A percentile compares a stretch with the other conserved stretches of the same genome.
Conservation (phyloP, 2,113 vertebrate species). For the Halcyon malimbica region DNA sequence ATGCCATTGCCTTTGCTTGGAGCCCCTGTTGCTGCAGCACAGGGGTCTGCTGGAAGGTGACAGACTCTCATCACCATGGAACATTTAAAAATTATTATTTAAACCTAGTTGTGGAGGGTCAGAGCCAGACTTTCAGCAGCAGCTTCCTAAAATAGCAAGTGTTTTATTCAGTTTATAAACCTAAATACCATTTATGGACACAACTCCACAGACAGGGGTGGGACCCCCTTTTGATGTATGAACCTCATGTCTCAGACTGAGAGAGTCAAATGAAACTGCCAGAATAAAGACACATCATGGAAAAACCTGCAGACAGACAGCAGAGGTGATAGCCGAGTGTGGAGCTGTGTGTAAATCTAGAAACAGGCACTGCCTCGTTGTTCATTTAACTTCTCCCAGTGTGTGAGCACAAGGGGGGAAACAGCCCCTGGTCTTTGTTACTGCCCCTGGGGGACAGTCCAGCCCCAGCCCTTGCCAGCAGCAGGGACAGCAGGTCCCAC, state of each 20-base stretch:
- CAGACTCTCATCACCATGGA: background rate
- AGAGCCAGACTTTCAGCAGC: constrained; percentile 22
- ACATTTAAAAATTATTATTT: constrained; percentile 10
- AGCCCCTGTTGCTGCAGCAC: background rate
- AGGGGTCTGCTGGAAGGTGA: background rate
- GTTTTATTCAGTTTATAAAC: background rate
- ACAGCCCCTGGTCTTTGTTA: background rate
- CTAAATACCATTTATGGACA: constrained; percentile 52
- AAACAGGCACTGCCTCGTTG: background rate
- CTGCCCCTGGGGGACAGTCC: background rate
- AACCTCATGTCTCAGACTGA: background rate
- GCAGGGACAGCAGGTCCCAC: background rate
- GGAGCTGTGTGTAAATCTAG: background rate
- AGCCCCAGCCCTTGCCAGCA: background rate
- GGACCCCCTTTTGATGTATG: constrained; percentile 4
- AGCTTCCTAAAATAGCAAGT: constrained; percentile 59
- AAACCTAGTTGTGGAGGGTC: background rate
- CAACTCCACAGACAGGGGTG: background rate
- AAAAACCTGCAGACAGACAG: background rate
- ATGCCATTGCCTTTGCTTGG: background rate
- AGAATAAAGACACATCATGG: background rate
- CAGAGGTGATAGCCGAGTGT: accelerated
- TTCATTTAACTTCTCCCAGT: accelerated
- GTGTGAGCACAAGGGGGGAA: background rate
- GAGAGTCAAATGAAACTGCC: background rate